Conservation (phyloP, 1,140 invertebrate species). For the Papilio polytes region DNA sequence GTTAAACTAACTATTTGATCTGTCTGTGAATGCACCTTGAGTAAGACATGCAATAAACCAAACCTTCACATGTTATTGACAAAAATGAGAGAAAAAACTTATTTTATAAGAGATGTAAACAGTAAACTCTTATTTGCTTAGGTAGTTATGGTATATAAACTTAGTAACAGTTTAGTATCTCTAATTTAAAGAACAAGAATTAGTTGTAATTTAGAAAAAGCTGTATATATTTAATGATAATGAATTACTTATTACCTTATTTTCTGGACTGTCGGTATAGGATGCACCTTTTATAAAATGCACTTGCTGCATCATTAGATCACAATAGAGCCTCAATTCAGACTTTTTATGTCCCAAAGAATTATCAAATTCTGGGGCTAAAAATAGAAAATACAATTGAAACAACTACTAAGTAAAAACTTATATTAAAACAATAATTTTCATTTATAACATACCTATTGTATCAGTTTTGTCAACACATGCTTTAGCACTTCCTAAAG, state of each 20-base stretch:
- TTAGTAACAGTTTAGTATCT: not conserved
- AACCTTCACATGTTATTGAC: too few species aligned
- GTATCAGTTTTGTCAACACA: constrained; percentile 83
- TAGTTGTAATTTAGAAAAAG: too few species aligned
- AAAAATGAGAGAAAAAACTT: too few species aligned
- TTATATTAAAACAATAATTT: constrained; percentile 3
- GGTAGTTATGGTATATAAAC: not conserved
- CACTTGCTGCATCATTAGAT: constrained; percentile 93
- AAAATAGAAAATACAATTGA: constrained; percentile 36
- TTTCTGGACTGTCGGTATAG: constrained; percentile 85
- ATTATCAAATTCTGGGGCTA: constrained; percentile 64
- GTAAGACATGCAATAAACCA: too few species aligned
- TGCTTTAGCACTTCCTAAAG: constrained; percentile 92
- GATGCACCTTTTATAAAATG: constrained; percentile 90
- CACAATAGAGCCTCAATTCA: constrained; percentile 91
- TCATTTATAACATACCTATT: constrained; percentile 56
- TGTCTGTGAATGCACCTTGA: too few species aligned
- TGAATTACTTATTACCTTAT: constrained; percentile 81
- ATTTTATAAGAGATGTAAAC: too few species aligned
- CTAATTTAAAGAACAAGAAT: not conserved
- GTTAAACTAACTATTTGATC: too few species aligned
- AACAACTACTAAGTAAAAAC: not conserved
- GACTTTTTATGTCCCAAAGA: constrained; percentile 89
- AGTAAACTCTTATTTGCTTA: too few species aligned
- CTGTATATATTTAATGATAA: not conserved